These are phyloP conservation scores for Nephrocerus scutellatus DNA, from an alignment of 2,888 invertebrate genomes.

Conservation along the genomic window DNA sequence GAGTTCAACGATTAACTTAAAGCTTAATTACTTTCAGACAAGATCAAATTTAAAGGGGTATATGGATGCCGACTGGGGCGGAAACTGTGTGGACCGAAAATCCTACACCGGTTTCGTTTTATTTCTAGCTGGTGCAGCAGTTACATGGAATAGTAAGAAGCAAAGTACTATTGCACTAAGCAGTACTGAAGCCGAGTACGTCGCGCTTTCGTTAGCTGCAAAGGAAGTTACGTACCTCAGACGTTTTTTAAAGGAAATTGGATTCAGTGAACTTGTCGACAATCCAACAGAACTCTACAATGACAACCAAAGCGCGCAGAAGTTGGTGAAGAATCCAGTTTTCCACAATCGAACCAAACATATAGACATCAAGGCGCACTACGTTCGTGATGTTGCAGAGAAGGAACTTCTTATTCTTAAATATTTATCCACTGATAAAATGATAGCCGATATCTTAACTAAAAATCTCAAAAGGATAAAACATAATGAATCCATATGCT, in stretches of 20 bases:
- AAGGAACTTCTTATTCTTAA: too few relatives aligned
- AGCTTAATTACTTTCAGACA: too few relatives aligned
- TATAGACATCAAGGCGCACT: conserved; percentile 14
- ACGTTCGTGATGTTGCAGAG: conserved; percentile 14
- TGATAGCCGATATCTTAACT: too few relatives aligned
- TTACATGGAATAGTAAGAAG: conserved; percentile 10
- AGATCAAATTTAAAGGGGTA: too few relatives aligned
- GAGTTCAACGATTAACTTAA: too few relatives aligned
- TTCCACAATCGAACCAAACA: conserved; percentile 13
- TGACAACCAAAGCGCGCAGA: conserved; percentile 15
- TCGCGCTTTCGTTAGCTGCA: conserved; percentile 12
- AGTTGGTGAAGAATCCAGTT: conserved; percentile 13
- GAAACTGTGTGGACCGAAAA: conserved; percentile 12
- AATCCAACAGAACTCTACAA: conserved; percentile 11
- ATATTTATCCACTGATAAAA: too few relatives aligned
- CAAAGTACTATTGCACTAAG: conserved; percentile 6
- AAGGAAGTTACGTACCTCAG: conserved; percentile 14
- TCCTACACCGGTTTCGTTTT: conserved; percentile 16
- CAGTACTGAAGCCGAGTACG: conserved; percentile 16
- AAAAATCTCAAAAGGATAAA: too few relatives aligned
- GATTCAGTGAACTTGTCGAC: conserved; percentile 4
- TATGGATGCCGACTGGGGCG: conserved; percentile 9
- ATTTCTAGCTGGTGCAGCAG: conserved; percentile 9
- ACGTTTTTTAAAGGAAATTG: conserved; percentile 12
- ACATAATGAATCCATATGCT: too few relatives aligned